Evolutionary conservation across 2,797 vertebrate species (phyloP), one percentile per base, ranked within the genome.

Genomic region (Carapus acus): DNA sequence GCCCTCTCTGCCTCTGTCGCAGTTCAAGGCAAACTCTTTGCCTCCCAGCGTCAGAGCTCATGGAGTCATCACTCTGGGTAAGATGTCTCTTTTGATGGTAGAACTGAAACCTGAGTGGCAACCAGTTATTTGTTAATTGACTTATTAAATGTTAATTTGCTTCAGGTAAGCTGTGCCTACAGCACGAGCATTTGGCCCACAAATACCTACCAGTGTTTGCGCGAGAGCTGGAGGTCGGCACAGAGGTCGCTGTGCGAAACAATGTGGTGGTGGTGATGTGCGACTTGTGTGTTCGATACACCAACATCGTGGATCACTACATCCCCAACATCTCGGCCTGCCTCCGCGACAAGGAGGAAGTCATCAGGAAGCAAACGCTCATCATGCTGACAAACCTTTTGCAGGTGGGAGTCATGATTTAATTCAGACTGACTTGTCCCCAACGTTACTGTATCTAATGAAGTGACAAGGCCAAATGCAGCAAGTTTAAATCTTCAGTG

Each of bases 331-430:
- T 98, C 46, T 89, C 94, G 0, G 48, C 88, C 27, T 93, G 94
- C 54, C 88, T 99, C 22, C 85, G 85, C 22, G 96, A 98, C 74
- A 27, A 65, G 0, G 77, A 89, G 0, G 82, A 91, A 0, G 81
- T 94, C 27, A 86, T 99, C 78, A 86, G 96, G 33, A 90, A 89
- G 85, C 94, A 98, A 71, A 90, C 93, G 0, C 83, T 99, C 27
- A 91, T 92, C 74, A 87, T 96, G 88, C 88, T 99, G 17, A 97
- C 95, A 74, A 95, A 90, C 76, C 89, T 99, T 31, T 86, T 99
- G 18, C 94, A 97, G 94, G 96, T 96, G 6, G 5, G 63, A 40
- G 21, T 15, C n/a, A 4, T 15, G 31, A 36, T 36, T 3, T 36
- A 7, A 15, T 7, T 36, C 13, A n/a, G 34, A 4, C 11, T 15